A percentile compares a stretch with the other conserved stretches of the same genome.
phyloP scores from a whole-genome alignment of 2,113 vertebrate species.

The Prunella fulvescens region DNA sequence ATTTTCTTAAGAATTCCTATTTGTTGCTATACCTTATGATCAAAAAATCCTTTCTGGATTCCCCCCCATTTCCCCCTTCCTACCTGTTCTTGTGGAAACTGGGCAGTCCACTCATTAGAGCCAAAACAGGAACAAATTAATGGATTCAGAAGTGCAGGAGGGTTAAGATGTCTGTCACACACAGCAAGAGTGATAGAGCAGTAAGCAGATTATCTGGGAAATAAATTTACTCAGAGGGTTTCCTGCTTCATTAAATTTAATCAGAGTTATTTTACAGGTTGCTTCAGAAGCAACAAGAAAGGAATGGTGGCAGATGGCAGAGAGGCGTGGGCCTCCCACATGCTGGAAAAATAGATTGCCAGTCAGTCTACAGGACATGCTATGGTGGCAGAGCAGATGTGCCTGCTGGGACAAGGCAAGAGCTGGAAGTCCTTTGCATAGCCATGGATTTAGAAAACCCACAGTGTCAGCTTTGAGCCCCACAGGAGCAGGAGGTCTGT shows the following conservation, averaged over 20 bases:
- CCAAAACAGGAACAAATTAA: not conserved
- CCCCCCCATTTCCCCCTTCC: not conserved
- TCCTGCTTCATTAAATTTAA: not conserved
- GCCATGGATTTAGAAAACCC: not conserved
- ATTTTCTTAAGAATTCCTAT: not conserved
- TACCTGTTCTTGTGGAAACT: not conserved
- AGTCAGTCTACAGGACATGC: not conserved
- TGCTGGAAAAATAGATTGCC: not conserved
- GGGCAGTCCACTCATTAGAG: not conserved
- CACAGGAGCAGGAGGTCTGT: accelerated
- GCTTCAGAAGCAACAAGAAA: not conserved
- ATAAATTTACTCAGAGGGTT: not conserved
- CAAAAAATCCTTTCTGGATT: not conserved
- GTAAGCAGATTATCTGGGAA: not conserved
- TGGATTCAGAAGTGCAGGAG: not conserved
- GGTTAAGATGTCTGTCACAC: not conserved
- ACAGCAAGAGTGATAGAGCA: not conserved
- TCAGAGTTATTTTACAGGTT: not conserved
- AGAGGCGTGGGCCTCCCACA: not conserved
- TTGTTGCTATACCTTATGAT: not conserved
- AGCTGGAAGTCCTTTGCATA: not conserved
- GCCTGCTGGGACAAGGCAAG: not conserved
- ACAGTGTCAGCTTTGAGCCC: not conserved
- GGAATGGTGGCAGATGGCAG: constrained; percentile 7
- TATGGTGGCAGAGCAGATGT: not conserved